Conservation (phyloP, 2,888 invertebrate species). For the Linyphia triangularis region DNA sequence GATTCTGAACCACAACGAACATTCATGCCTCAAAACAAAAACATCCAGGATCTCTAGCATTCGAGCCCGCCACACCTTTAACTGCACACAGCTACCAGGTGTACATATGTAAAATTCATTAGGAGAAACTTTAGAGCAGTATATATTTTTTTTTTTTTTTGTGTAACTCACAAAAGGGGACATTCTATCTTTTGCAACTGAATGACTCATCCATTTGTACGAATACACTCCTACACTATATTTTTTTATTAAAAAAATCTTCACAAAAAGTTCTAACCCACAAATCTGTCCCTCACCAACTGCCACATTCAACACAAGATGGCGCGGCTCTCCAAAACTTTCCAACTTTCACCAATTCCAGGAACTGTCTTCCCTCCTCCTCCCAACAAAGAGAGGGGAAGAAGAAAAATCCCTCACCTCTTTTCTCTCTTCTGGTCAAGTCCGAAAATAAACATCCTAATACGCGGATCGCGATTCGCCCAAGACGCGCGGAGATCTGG, state of each 20-base stretch:
- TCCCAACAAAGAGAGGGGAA: not conserved
- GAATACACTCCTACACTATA: not conserved
- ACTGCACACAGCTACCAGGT: too few relatives aligned
- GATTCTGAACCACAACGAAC: too few relatives aligned
- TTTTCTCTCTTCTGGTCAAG: conserved; percentile 53
- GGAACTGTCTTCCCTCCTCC: not conserved
- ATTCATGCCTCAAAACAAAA: too few relatives aligned
- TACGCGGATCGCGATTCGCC: conserved; percentile 63
- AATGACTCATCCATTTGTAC: not conserved
- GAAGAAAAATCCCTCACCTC: conserved; percentile 20
- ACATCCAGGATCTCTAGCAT: too few relatives aligned
- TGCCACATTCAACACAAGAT: conserved; percentile 39
- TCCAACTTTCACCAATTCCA: conserved; percentile 17
- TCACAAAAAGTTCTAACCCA: not conserved
- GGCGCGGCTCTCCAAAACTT: conserved; percentile 56
- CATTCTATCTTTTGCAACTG: not conserved
- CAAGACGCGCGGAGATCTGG: conserved; percentile 60
- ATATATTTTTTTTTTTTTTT: too few relatives aligned
- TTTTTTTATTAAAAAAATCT: not conserved
- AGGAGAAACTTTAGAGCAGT: too few relatives aligned
- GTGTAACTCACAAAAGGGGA: too few relatives aligned
- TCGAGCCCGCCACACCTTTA: too few relatives aligned
- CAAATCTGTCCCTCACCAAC: not conserved
- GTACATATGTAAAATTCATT: too few relatives aligned
- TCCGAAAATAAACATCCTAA: conserved; percentile 68